A percentile compares a stretch with the other conserved stretches of the same genome.
Evolutionary conservation across 2,888 invertebrate genomes (phyloP).

Genomic region (Patella ulyssiponensis): DNA sequence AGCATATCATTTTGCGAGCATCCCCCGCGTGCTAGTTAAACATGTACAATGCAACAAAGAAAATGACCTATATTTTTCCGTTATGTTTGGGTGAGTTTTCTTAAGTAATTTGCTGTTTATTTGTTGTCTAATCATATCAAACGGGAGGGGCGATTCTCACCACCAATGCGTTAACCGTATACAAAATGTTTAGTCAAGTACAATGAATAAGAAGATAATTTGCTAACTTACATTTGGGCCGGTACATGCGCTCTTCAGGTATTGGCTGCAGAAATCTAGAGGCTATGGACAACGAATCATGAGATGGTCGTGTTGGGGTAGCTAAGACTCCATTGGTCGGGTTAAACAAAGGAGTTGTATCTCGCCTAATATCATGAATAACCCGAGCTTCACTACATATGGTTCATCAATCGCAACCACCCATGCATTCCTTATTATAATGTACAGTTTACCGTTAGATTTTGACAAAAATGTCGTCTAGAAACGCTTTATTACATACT

Average conservation of each 20-base stretch:
- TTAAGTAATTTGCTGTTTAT: constrained; percentile 12
- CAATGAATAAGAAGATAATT: constrained; percentile 76
- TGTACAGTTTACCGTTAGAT: too few relatives aligned
- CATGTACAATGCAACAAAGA: constrained; percentile 16
- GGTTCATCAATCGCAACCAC: too few relatives aligned
- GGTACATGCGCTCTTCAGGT: constrained; percentile 78
- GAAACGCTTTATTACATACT: too few relatives aligned
- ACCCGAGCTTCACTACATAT: background rate
- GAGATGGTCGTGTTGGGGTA: constrained; percentile 37
- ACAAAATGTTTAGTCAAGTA: constrained; percentile 29
- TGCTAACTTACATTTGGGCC: constrained; percentile 83
- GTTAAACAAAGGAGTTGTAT: constrained; percentile 12
- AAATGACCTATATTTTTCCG: constrained; percentile 26
- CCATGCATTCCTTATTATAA: too few relatives aligned
- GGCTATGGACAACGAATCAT: constrained; percentile 85
- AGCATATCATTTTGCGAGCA: too few relatives aligned
- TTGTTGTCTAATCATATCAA: constrained; percentile 3
- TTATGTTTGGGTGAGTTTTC: constrained; percentile 16
- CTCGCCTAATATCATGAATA: constrained; percentile 15
- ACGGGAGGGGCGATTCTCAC: constrained; percentile 16
- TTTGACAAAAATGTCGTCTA: too few relatives aligned
- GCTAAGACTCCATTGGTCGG: constrained; percentile 37
- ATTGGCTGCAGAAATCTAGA: constrained; percentile 84
- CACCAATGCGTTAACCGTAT: constrained; percentile 21
- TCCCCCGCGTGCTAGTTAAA: background rate